phyloP scores from a whole-genome alignment of 2,113 vertebrate species.

The Cyprichromis sp. region DNA sequence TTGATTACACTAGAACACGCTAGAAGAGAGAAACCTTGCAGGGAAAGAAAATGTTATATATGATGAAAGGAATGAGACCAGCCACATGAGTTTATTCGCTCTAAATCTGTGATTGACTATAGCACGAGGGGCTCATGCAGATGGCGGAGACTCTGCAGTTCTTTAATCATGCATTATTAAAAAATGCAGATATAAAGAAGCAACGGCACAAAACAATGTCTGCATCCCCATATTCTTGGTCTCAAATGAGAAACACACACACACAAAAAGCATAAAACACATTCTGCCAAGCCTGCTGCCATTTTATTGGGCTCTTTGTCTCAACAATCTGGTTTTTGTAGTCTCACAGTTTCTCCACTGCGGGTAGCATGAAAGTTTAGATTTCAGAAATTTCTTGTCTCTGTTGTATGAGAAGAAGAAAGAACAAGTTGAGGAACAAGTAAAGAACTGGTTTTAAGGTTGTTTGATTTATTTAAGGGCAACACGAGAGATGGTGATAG shows the following conservation, averaged over 20 bases:
- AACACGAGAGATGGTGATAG: background rate
- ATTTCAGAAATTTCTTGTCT: background rate
- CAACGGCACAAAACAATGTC: background rate
- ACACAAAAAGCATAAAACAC: background rate
- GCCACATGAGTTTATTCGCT: background rate
- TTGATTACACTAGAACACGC: background rate
- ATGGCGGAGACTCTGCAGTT: background rate
- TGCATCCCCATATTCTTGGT: background rate
- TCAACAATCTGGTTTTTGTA: background rate
- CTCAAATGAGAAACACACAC: background rate
- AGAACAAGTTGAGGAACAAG: background rate
- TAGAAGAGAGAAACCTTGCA: background rate
- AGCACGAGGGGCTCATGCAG: background rate
- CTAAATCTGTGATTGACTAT: slow-evolving; percentile 30
- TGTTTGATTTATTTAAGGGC: background rate
- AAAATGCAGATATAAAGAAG: background rate
- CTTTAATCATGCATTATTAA: slow-evolving; percentile 44
- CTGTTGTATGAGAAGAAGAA: background rate
- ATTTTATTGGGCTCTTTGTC: background rate
- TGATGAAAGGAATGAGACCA: background rate
- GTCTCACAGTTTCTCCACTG: background rate
- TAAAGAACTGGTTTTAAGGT: background rate
- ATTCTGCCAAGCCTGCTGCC: background rate
- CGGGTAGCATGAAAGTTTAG: background rate
- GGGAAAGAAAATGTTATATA: background rate